These are phyloP conservation scores for Ptychobarbus kaznakovi DNA, from an alignment of 2,797 vertebrate genomes.

Conservation along the genomic window DNA sequence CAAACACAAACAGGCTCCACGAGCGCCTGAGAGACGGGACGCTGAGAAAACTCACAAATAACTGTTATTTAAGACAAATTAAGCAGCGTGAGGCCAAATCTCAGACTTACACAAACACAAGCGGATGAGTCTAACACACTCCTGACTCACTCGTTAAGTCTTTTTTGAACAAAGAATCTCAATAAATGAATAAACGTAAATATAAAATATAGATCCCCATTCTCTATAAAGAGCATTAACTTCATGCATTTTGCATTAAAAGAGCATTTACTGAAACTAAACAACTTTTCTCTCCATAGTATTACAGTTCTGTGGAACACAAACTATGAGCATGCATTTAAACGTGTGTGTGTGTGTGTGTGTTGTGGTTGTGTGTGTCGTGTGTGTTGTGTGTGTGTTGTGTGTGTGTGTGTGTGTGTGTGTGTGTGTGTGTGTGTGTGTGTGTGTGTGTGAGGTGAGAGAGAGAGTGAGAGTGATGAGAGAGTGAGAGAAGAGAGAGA, in stretches of 20 bases:
- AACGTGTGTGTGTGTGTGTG: neutral
- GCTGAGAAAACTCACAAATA: neutral
- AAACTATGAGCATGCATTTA: neutral
- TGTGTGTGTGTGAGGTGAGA: neutral
- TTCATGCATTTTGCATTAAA: too few relatives aligned
- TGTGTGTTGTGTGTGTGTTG: slow-evolving; percentile 14
- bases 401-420: neutral
- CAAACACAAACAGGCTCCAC: slow-evolving; percentile 9
- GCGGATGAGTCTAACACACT: neutral
- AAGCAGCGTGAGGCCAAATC: neutral
- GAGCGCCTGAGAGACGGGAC: neutral
- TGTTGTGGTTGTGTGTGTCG: slow-evolving; percentile 21
- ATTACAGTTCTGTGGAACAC: neutral
- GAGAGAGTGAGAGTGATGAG: too few relatives aligned
- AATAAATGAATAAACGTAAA: neutral
- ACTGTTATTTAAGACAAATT: neutral
- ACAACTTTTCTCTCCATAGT: neutral
- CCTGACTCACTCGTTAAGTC: neutral
- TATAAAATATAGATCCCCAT: neutral
- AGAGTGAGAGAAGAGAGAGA: too few relatives aligned
- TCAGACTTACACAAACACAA: neutral
- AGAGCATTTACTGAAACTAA: neutral
- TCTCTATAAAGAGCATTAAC: neutral
- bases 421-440: slow-evolving; percentile 10
- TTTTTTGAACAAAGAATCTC: neutral